Conservation (phyloP, 1,140 invertebrate genomes). For the Choristoneura fumiferana region DNA sequence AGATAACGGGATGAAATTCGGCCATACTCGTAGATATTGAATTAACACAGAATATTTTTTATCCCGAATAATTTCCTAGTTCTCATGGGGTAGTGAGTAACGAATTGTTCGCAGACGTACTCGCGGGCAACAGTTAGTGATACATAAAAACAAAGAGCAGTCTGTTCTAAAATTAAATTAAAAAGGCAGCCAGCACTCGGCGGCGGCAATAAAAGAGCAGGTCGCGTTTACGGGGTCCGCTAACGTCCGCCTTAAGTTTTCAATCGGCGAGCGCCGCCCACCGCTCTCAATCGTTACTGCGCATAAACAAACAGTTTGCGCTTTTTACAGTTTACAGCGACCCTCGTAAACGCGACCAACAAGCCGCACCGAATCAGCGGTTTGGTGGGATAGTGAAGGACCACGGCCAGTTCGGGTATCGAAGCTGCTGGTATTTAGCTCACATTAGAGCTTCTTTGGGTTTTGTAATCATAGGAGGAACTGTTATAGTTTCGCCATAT, state of each 20-base stretch:
- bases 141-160: conserved; percentile 11
- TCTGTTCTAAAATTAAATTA: conserved; percentile 19
- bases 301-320: conserved; percentile 69
- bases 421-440: too few species aligned
- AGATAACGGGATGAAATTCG: too few species aligned
- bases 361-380: conserved; percentile 59
- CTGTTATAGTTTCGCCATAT: too few species aligned
- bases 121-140: too few species aligned
- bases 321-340: conserved; percentile 67
- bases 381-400: conserved; percentile 28
- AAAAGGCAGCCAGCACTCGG: neutral
- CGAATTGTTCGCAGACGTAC: too few species aligned
- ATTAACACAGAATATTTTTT: too few species aligned
- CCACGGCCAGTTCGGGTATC: neutral
- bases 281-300: conserved; percentile 20
- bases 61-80: too few species aligned
- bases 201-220: conserved; percentile 41
- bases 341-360: conserved; percentile 64
- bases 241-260: conserved; percentile 30
- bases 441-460: too few species aligned
- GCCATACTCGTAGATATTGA: too few species aligned
- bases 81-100: too few species aligned
- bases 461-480: too few species aligned
- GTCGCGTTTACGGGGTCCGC: conserved; percentile 32
- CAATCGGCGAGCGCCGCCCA: conserved; percentile 20